phyloP scores from a whole-genome alignment of 2,797 vertebrate species.

The Aulostomus chinensis region DNA sequence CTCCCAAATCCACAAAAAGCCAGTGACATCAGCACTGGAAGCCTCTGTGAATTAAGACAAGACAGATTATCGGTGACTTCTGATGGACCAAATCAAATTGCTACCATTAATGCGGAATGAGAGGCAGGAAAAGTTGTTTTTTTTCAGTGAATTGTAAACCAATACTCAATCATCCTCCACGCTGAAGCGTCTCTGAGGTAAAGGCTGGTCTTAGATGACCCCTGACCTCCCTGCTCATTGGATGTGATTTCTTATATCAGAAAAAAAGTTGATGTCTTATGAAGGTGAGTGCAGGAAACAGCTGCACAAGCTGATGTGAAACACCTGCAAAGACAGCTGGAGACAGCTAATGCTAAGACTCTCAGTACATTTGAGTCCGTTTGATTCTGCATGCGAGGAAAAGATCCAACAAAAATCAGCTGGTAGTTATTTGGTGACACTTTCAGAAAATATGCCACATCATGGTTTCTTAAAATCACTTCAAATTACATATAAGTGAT shows the following conservation, averaged over 20 bases:
- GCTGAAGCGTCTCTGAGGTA: neutral
- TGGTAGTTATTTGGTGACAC: neutral
- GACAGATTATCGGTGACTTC: constrained; percentile 64
- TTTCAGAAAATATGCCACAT: too few relatives aligned
- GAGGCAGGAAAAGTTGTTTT: neutral
- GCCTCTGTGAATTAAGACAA: constrained; percentile 46
- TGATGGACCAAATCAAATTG: constrained; percentile 63
- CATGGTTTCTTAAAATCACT: too few relatives aligned
- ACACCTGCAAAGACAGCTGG: constrained; percentile 59
- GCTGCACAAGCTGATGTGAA: constrained; percentile 3
- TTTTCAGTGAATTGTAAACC: neutral
- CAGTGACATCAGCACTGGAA: constrained; percentile 66
- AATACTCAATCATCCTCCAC: neutral
- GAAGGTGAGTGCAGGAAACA: neutral
- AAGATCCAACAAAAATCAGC: constrained; percentile 3
- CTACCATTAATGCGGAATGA: constrained; percentile 15
- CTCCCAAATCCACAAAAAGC: constrained; percentile 66
- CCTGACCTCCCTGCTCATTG: neutral
- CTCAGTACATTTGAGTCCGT: too few relatives aligned
- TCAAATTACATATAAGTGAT: too few relatives aligned
- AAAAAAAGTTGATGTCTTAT: neutral
- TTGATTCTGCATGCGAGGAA: too few relatives aligned
- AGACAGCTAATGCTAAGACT: constrained; percentile 52
- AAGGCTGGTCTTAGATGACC: neutral
- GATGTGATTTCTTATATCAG: neutral